phyloP scores from a whole-genome alignment of 2,113 vertebrate species.

The Elanoides forficatus region DNA sequence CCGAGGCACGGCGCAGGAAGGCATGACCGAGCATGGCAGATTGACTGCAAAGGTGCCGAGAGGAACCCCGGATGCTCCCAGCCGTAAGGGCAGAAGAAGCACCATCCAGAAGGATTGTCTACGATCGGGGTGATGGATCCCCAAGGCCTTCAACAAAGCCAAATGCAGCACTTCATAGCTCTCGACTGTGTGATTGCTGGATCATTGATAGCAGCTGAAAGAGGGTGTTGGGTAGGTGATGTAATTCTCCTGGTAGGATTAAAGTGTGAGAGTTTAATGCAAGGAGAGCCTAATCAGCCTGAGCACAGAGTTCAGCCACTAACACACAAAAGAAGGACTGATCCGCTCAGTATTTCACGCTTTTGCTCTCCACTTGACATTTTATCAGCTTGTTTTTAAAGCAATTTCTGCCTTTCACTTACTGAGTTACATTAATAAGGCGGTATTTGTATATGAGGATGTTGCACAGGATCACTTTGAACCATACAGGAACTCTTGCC shows the following conservation, averaged over 20 bases:
- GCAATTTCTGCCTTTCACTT: not conserved
- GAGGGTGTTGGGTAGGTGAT: not conserved
- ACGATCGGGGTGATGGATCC: not conserved
- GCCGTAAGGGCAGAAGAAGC: rapidly evolving
- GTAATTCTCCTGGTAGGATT: not conserved
- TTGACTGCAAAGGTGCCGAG: not conserved
- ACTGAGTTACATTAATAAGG: not conserved
- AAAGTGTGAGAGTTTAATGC: not conserved
- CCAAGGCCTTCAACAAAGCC: not conserved
- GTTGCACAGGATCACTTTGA: not conserved
- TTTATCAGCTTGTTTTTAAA: not conserved
- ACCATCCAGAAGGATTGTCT: too few relatives aligned
- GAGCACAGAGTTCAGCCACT: not conserved
- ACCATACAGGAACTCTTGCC: not conserved
- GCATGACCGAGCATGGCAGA: rapidly evolving
- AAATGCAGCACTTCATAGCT: not conserved
- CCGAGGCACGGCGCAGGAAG: rapidly evolving
- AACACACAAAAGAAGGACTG: not conserved
- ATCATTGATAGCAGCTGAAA: not conserved
- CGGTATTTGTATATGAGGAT: not conserved
- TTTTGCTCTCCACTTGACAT: not conserved
- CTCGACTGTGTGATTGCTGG: rapidly evolving
- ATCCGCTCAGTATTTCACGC: not conserved
- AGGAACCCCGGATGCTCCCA: not conserved
- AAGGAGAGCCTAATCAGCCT: not conserved